These are phyloP conservation scores for Hippocampus guttulatus DNA, from an alignment of 2,113 vertebrate species.

Conservation along the genomic window DNA sequence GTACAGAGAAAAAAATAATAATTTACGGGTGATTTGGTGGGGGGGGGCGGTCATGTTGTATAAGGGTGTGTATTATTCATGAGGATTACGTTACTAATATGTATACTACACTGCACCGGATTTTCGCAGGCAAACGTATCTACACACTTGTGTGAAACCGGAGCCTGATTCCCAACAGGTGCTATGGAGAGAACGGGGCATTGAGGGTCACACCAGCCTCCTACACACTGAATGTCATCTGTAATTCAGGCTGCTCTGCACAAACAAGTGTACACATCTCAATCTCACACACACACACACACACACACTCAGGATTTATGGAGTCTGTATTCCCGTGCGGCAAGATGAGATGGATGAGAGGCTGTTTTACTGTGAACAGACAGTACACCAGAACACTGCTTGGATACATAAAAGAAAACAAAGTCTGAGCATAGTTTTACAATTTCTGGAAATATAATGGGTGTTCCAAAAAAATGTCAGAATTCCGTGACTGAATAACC, in stretches of 20 bases:
- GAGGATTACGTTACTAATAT: too few species aligned
- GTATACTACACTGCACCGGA: not conserved
- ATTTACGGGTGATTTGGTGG: too few species aligned
- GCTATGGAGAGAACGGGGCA: conserved; percentile 47
- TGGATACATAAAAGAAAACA: conserved; percentile 13
- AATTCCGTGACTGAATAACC: too few species aligned
- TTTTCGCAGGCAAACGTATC: conserved; percentile 39
- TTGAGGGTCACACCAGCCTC: conserved; percentile 56
- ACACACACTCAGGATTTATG: conserved; percentile 33
- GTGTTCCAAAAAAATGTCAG: not conserved
- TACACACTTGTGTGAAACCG: conserved; percentile 22
- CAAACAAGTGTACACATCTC: conserved; percentile 16
- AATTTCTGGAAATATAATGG: conserved; percentile 2
- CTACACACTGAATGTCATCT: conserved; percentile 62
- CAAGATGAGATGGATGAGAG: conserved; percentile 39
- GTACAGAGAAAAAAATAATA: too few species aligned
- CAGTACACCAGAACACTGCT: conserved; percentile 23
- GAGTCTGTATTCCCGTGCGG: conserved; percentile 32
- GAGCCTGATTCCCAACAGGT: conserved; percentile 64
- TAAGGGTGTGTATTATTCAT: too few species aligned
- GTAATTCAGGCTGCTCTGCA: conserved; percentile 38
- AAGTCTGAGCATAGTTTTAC: conserved; percentile 20
- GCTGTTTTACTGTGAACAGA: conserved; percentile 30
- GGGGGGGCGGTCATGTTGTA: too few species aligned
- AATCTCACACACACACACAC: conserved; percentile 25